Conservation (phyloP, 2,888 invertebrate genomes). For the Pollenia amentaria region DNA sequence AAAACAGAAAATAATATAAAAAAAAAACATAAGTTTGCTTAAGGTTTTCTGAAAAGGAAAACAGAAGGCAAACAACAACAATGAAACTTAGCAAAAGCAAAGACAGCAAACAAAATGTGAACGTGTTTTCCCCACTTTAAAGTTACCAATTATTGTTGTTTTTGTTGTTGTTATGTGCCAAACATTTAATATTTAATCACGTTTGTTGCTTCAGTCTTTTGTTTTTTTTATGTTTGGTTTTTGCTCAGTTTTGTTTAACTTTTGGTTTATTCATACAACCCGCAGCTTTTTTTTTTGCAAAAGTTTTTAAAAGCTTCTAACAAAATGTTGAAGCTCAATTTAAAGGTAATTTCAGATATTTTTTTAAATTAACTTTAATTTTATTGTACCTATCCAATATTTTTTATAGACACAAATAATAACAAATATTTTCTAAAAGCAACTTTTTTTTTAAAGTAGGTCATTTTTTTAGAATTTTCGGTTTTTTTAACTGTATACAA, state of each 20-base stretch:
- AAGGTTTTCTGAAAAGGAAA: conserved; percentile 36
- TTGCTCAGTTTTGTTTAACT: conserved; percentile 42
- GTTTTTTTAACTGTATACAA: not conserved
- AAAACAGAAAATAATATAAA: not conserved
- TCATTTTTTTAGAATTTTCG: conserved; percentile 61
- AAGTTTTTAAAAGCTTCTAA: conserved; percentile 28
- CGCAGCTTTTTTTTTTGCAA: conserved; percentile 37
- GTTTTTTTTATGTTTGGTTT: conserved; percentile 36
- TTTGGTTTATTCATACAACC: conserved; percentile 20
- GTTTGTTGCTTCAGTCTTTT: conserved; percentile 69
- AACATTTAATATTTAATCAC: conserved; percentile 58
- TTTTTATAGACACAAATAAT: conserved; percentile 30
- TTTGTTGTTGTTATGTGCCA: conserved; percentile 55
- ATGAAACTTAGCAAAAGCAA: not conserved
- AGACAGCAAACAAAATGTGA: conserved; percentile 25
- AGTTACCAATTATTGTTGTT: conserved; percentile 39
- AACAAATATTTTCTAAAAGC: conserved; percentile 12
- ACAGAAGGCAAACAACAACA: not conserved
- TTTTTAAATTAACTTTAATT: conserved; percentile 9
- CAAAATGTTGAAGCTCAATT: conserved; percentile 17
- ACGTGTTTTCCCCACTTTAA: conserved; percentile 20
- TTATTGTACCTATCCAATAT: conserved; percentile 2
- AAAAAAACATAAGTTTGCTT: conserved; percentile 17
- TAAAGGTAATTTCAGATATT: conserved; percentile 13
- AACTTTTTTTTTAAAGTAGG: conserved; percentile 45